Conservation (phyloP, 2,113 vertebrate genomes). For the Nanorana parkeri region DNA sequence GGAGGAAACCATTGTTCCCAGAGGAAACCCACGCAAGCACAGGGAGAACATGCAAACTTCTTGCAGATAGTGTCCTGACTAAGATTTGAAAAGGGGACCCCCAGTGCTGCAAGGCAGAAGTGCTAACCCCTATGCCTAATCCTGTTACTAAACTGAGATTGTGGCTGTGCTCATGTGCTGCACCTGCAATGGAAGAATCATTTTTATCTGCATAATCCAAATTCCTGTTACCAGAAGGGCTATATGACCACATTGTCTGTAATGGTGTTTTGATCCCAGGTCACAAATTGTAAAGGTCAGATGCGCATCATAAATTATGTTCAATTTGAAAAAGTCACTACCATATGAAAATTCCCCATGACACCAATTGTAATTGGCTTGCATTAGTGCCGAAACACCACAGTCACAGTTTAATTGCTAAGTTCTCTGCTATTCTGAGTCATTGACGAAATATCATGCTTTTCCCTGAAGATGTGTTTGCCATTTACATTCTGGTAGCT, state of each 20-base stretch:
- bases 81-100: too few species aligned
- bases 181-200: too few species aligned
- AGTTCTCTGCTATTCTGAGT: background rate
- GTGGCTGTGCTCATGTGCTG: too few species aligned
- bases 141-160: too few species aligned
- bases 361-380: conserved; percentile 3
- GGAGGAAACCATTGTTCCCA: too few species aligned
- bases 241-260: background rate
- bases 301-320: background rate
- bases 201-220: too few species aligned
- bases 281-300: background rate
- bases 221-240: background rate
- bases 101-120: too few species aligned
- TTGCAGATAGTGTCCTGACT: too few species aligned
- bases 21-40: too few species aligned
- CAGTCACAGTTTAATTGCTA: background rate
- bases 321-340: background rate
- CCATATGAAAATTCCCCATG: background rate
- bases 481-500: conserved; percentile 26
- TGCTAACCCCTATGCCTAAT: too few species aligned
- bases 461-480: conserved; percentile 37
- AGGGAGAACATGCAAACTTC: too few species aligned
- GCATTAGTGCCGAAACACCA: conserved; percentile 1
- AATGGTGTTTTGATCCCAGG: background rate
- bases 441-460: conserved; percentile 29